Evolutionary conservation across 2,113 vertebrate genomes (phyloP), one percentile per base, ranked within the genome.

Genomic region (Chlorodrepanis virens): DNA sequence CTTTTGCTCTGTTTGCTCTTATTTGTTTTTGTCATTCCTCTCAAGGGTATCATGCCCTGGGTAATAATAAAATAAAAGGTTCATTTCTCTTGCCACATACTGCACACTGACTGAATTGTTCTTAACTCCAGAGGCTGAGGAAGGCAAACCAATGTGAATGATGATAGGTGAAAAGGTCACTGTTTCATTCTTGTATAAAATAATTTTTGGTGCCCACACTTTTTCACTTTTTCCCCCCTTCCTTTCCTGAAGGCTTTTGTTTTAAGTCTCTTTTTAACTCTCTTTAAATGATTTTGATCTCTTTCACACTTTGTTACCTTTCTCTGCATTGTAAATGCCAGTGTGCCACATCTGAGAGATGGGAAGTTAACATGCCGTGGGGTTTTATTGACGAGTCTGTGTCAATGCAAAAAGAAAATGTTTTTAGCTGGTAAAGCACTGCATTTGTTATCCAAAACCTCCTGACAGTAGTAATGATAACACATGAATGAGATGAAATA

Each of bases 111-210:
- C 78, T 89, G 93, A 96, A 91, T 94, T 95, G 81, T 90, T 95
- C 82, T 88, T 59, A 90, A 40, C 92, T 95, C 87, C 81, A 91
- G 93, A 93, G 91, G 45, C 90, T 93, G 80, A 83, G 90, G 93
- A 94, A 95, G 88, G 77, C 77, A 97, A 96, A 93, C 65, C 95
- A 80, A 67, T 64, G 75, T 97, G 97, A 97, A 57, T 92, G 93
- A 96, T 97, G 93, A 64, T 79, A 90, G 95, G 97, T 97, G 93
- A 97, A 96, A 96, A 97, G 96, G 97, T 97, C 96, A 96, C 33
- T 3, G 27, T 86, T 96, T 95, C 95, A 84, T 83, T 96, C 93
- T 81, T 86, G 70, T 95, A 96, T 82, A 95, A 96, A 97, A 95
- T 79, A 96, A 89, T 94, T 96, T 96, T 94, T 94, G 78, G 57